These are phyloP conservation scores for Luffia ferchaultella DNA, from an alignment of 2,888 invertebrate species.

Conservation along the genomic window DNA sequence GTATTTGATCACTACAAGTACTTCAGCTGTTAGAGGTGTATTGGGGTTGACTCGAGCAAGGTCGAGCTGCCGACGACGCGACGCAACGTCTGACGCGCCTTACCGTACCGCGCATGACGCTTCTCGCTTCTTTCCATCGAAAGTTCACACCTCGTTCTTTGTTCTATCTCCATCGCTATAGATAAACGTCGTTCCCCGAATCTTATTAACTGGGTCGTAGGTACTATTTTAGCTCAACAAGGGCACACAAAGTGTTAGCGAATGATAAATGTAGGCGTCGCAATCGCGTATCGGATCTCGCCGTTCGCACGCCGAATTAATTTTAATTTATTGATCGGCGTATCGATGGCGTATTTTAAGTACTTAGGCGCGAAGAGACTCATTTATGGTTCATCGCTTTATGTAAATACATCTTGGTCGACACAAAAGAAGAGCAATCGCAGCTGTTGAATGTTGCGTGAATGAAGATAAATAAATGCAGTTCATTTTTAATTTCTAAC, in stretches of 20 bases:
- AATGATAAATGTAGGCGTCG: slow-evolving; percentile 67
- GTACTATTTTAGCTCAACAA: slow-evolving; percentile 39
- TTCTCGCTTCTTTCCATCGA: slow-evolving; percentile 39
- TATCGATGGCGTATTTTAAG: slow-evolving; percentile 60
- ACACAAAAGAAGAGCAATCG: slow-evolving; percentile 18
- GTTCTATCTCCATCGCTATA: slow-evolving; percentile 39
- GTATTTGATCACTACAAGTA: no score
- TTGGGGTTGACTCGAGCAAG: no score
- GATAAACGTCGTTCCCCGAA: slow-evolving; percentile 24
- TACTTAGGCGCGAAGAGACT: slow-evolving; percentile 38
- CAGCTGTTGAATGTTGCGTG: no score
- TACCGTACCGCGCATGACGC: slow-evolving; percentile 42
- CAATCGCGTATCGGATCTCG: slow-evolving; percentile 64
- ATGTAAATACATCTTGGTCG: slow-evolving; percentile 33
- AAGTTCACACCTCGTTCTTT: slow-evolving; percentile 51
- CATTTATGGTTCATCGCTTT: slow-evolving; percentile 31
- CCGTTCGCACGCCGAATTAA: slow-evolving; percentile 67
- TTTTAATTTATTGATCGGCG: slow-evolving; percentile 66
- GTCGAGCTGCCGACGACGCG: slow-evolving; percentile 25
- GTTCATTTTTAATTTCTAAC: no score
- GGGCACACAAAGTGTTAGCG: slow-evolving; percentile 53
- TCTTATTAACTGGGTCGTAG: slow-evolving; percentile 39
- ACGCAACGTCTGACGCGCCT: slow-evolving; percentile 51
- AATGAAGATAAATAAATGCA: no score
- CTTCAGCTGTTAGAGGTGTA: no score